phyloP scores from a whole-genome alignment of 2,113 vertebrate species.

The Dasypus novemcinctus region DNA sequence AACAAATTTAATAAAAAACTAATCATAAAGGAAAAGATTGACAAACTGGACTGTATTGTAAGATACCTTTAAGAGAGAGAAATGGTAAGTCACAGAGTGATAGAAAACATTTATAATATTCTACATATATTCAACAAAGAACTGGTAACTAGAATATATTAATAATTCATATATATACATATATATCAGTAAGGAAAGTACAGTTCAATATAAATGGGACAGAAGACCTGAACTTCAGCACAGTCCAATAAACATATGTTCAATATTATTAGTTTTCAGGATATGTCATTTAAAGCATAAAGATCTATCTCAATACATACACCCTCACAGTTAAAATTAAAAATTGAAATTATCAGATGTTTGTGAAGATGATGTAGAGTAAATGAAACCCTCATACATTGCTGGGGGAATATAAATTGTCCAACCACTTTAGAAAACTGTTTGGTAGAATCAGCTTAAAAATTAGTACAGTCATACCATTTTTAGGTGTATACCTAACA shows the following conservation, averaged over 20 bases:
- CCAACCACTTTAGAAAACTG: background rate
- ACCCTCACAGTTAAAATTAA: background rate
- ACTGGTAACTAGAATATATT: no score
- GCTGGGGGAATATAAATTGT: background rate
- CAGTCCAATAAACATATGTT: background rate
- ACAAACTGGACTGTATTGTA: background rate
- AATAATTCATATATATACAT: background rate
- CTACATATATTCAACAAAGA: background rate
- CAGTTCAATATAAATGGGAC: background rate
- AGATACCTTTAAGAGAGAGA: background rate
- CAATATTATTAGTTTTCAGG: background rate
- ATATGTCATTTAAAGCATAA: background rate
- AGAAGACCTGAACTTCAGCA: background rate
- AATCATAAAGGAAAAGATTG: background rate
- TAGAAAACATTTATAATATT: background rate
- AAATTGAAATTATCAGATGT: background rate
- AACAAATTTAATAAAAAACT: background rate
- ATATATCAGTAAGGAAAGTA: background rate
- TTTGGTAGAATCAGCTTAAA: background rate
- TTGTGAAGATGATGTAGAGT: background rate
- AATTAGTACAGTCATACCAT: background rate
- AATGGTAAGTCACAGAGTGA: background rate
- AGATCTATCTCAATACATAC: background rate
- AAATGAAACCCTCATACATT: no score
- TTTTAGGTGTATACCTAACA: background rate